phyloP scores from a whole-genome alignment of 2,113 vertebrate species.

The Brachyhypopomus occidentalis region DNA sequence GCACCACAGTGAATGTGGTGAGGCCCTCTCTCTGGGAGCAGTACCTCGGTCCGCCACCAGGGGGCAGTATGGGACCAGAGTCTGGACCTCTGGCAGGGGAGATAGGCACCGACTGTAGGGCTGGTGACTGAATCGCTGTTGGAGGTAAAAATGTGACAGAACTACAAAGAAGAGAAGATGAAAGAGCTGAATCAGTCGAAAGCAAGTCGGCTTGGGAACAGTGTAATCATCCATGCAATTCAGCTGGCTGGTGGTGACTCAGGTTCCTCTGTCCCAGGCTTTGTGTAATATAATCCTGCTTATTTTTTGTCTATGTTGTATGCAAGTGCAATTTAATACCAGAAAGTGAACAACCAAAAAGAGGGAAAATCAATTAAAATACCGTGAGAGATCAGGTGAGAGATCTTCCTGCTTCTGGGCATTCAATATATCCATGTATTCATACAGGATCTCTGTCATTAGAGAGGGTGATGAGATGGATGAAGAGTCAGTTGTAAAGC shows the following conservation, averaged over 20 bases:
- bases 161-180: conserved; percentile 6
- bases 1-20: conserved; percentile 90
- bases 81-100: conserved; percentile 1
- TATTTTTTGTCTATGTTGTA: no score
- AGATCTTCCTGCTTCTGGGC: background rate
- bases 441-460: conserved; percentile 37
- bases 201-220: background rate
- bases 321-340: background rate
- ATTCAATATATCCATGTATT: conserved; percentile 20
- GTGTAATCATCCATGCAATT: background rate
- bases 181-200: background rate
- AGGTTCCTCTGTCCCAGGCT: background rate
- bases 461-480: conserved; percentile 1
- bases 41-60: conserved; percentile 79
- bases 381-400: conserved; percentile 19
- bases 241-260: background rate
- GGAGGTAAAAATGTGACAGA: conserved; percentile 3
- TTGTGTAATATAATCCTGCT: background rate
- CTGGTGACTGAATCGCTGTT: background rate
- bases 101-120: background rate
- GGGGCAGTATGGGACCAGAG: conserved; percentile 71
- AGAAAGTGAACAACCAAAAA: background rate
- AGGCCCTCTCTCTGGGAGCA: conserved; percentile 81
- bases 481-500: background rate
- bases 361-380: background rate